phyloP scores from a whole-genome alignment of 2,888 invertebrate genomes.

The Azorinus chamasolen region DNA sequence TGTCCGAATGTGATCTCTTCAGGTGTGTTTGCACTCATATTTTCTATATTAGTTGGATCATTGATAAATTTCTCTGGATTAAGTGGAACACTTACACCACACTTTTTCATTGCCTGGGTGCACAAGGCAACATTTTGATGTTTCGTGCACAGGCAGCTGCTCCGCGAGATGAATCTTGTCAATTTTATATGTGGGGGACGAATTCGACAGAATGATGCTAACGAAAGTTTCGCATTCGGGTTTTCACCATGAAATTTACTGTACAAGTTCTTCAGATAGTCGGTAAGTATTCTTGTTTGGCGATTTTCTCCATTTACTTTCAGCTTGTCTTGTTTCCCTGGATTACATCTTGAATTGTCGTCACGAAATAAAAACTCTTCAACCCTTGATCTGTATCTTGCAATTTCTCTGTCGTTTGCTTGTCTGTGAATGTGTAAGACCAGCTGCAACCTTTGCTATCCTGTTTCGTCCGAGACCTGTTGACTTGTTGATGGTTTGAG shows the following conservation, averaged over 20 bases:
- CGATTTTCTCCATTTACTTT: slow-evolving; percentile 10
- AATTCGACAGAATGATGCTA: slow-evolving; percentile 35
- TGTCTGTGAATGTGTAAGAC: too few relatives aligned
- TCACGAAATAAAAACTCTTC: slow-evolving; percentile 27
- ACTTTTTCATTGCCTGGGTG: slow-evolving; percentile 14
- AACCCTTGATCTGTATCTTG: slow-evolving; percentile 9
- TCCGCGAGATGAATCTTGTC: slow-evolving; percentile 24
- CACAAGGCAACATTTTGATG: slow-evolving; percentile 32
- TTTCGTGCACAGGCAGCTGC: slow-evolving; percentile 34
- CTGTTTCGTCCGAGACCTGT: slow-evolving; percentile 20
- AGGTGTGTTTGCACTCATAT: slow-evolving; percentile 5
- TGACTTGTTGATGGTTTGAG: slow-evolving; percentile 11
- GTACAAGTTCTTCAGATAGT: slow-evolving; percentile 30
- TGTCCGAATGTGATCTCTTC: slow-evolving; percentile 14
- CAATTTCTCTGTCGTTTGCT: slow-evolving; percentile 24
- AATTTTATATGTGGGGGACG: slow-evolving; percentile 29
- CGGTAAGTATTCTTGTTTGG: slow-evolving; percentile 27
- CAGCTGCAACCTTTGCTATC: background rate
- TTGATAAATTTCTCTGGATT: too few relatives aligned
- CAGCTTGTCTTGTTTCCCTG: slow-evolving; percentile 31
- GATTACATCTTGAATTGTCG: slow-evolving; percentile 27
- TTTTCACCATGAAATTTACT: slow-evolving; percentile 31
- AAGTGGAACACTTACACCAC: slow-evolving; percentile 5
- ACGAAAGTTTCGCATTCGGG: slow-evolving; percentile 24
- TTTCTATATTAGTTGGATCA: slow-evolving; percentile 10